Percentiles rank a stretch among this genome's conserved stretches.
Evolutionary conservation across 2,888 invertebrate genomes (phyloP).

Genomic region (Noctuana brunneofusca): DNA sequence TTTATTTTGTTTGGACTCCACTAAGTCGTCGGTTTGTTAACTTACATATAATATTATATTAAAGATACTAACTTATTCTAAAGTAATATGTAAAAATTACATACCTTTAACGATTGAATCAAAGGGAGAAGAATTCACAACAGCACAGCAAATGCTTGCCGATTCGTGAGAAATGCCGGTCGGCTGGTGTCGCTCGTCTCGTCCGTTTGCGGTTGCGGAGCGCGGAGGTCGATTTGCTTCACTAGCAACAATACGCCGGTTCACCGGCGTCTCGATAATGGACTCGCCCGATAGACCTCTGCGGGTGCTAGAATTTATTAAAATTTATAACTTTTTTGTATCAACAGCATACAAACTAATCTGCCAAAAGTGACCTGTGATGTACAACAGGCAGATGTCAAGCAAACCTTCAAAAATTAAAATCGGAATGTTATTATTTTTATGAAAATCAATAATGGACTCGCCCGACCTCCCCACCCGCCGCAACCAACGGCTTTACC

Average conservation of each 20-base stretch:
- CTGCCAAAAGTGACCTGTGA: slow-evolving; percentile 46
- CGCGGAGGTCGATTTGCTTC: slow-evolving; percentile 71
- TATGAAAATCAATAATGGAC: slow-evolving; percentile 59
- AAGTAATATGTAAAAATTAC: slow-evolving; percentile 41
- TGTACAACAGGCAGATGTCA: slow-evolving; percentile 50
- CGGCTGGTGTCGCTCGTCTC: slow-evolving; percentile 64
- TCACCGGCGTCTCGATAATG: slow-evolving; percentile 67
- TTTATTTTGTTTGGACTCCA: neutral
- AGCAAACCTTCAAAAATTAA: slow-evolving; percentile 57
- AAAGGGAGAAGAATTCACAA: slow-evolving; percentile 54
- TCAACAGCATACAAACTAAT: slow-evolving; percentile 51
- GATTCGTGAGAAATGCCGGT: slow-evolving; percentile 73
- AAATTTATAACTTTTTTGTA: slow-evolving; percentile 52
- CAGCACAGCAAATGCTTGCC: slow-evolving; percentile 63
- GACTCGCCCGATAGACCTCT: slow-evolving; percentile 71
- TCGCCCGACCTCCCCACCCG: slow-evolving; percentile 76
- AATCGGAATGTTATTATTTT: slow-evolving; percentile 59
- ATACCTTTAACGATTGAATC: slow-evolving; percentile 55
- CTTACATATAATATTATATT: too few species aligned
- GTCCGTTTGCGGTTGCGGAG: slow-evolving; percentile 59
- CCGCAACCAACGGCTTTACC: slow-evolving; percentile 86
- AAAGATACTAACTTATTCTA: too few species aligned
- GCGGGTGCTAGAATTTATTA: slow-evolving; percentile 54
- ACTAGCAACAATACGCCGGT: slow-evolving; percentile 49
- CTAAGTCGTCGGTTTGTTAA: neutral